These are phyloP conservation scores for Aegypius monachus DNA, from an alignment of 2,113 vertebrate species.

Conservation along the genomic window DNA sequence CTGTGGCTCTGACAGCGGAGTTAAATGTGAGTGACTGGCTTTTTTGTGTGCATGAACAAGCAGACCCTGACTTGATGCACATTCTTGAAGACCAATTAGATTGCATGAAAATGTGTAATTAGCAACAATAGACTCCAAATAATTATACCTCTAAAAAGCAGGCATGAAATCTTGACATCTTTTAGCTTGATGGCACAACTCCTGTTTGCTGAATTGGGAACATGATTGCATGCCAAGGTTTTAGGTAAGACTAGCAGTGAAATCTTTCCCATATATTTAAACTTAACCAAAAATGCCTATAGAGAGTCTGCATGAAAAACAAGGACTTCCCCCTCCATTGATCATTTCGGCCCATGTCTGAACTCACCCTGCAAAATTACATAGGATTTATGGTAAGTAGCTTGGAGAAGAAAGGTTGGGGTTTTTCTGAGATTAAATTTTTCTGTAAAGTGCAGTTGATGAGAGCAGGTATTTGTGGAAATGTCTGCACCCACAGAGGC, in stretches of 20 bases:
- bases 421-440: background rate
- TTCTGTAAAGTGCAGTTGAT: background rate
- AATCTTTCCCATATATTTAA: background rate
- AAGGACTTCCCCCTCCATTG: background rate
- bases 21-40: background rate
- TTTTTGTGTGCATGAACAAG: background rate
- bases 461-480: background rate
- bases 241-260: background rate
- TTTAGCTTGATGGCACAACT: background rate
- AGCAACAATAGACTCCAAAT: background rate
- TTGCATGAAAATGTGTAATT: background rate
- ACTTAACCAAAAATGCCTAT: background rate
- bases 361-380: background rate
- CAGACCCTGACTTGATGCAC: background rate
- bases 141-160: background rate
- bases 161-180: background rate
- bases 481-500: background rate
- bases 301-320: background rate
- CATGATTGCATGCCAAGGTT: background rate
- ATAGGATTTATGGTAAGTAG: background rate
- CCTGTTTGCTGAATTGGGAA: background rate
- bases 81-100: constrained; percentile 8
- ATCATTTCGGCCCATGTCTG: background rate
- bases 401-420: background rate
- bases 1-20: constrained; percentile 33